These are phyloP conservation scores for Neoitamus cyanurus DNA, from an alignment of 2,888 invertebrate species.

Conservation along the genomic window DNA sequence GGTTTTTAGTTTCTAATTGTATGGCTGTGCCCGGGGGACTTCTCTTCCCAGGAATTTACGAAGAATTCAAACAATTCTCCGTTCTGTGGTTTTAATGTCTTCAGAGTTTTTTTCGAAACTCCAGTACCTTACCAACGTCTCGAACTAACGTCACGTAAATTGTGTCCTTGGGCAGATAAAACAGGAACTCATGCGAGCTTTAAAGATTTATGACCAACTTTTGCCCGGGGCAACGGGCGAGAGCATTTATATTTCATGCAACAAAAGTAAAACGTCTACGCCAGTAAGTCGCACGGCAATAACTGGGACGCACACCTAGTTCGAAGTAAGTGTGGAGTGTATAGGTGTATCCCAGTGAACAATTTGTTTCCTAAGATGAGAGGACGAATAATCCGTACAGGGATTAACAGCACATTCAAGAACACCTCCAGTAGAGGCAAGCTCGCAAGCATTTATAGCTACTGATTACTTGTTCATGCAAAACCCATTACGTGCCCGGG, in stretches of 20 bases:
- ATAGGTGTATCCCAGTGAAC: background rate
- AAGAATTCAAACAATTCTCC: background rate
- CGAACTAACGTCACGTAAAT: background rate
- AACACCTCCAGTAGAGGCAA: background rate
- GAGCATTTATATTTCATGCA: background rate
- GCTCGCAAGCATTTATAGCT: background rate
- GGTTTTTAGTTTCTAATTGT: background rate
- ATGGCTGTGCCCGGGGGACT: background rate
- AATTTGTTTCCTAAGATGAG: background rate
- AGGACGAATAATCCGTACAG: conserved; percentile 1
- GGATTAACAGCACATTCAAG: background rate
- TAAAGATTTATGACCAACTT: background rate
- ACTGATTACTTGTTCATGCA: background rate
- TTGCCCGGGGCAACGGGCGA: background rate
- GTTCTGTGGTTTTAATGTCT: background rate
- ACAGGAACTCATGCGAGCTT: background rate
- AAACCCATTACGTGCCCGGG: background rate
- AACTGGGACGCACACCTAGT: background rate
- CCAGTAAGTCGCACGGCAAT: background rate
- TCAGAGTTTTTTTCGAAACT: background rate
- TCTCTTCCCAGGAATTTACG: background rate
- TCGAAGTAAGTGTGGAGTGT: background rate
- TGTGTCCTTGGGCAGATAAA: background rate
- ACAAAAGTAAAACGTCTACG: background rate
- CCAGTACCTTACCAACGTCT: background rate